These are phyloP conservation scores for Callithrix jacchus DNA, from an alignment of 2,113 vertebrate genomes.

Conservation along the genomic window DNA sequence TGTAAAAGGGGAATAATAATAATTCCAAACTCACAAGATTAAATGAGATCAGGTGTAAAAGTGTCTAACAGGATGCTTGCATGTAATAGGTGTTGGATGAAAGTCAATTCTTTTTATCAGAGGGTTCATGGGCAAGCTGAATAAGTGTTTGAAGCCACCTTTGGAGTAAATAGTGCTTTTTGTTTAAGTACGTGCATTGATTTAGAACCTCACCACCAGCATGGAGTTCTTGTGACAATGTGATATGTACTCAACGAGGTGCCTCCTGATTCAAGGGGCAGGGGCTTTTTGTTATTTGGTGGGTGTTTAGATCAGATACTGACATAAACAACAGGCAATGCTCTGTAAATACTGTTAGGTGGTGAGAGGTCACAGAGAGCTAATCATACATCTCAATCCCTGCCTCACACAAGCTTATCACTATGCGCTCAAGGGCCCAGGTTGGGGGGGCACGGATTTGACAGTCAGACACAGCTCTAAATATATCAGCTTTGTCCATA, in stretches of 20 bases:
- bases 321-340: background rate
- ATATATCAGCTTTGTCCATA: background rate
- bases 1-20: background rate
- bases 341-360: background rate
- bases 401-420: slow-evolving; percentile 56
- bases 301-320: background rate
- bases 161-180: background rate
- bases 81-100: background rate
- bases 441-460: background rate
- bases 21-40: background rate
- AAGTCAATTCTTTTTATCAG: background rate
- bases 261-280: background rate
- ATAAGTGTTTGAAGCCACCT: background rate
- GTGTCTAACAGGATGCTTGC: background rate
- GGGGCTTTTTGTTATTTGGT: slow-evolving; percentile 16
- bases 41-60: slow-evolving; percentile 18
- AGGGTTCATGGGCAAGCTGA: background rate
- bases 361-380: background rate
- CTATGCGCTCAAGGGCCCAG: slow-evolving; percentile 37
- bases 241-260: background rate
- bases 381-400: background rate
- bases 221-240: background rate
- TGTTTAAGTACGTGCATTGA: background rate
- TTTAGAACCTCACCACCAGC: background rate
- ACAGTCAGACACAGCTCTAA: slow-evolving; percentile 30